Percentiles rank a stretch among this genome's conserved stretches.
Conservation (phyloP, 2,888 invertebrate species). For the Nomada flava region DNA sequence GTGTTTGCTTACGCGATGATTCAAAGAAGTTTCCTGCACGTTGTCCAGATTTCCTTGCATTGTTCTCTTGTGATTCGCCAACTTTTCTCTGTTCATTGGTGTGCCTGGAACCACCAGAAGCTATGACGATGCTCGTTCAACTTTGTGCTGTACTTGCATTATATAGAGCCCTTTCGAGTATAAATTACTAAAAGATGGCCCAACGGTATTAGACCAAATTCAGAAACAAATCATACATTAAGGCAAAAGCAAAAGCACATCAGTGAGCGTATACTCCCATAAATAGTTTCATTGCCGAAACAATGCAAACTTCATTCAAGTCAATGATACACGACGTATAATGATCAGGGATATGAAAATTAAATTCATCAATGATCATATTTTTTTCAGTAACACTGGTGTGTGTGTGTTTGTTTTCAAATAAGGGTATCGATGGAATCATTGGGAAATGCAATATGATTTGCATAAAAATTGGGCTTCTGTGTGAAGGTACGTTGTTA, state of each 20-base stretch:
- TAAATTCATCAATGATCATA: constrained; percentile 8
- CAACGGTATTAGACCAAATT: background rate
- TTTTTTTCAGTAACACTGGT: constrained; percentile 41
- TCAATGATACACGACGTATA: background rate
- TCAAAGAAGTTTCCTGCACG: constrained; percentile 92
- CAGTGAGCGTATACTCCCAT: background rate
- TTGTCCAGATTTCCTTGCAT: constrained; percentile 87
- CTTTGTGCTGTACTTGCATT: background rate
- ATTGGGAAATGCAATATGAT: constrained; percentile 5
- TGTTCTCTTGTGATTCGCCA: constrained; percentile 90
- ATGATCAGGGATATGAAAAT: constrained; percentile 64
- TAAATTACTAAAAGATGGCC: background rate
- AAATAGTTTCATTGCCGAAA: background rate
- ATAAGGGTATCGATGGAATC: constrained; percentile 14
- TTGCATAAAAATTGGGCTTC: background rate
- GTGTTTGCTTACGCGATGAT: constrained; percentile 88
- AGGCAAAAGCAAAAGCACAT: background rate
- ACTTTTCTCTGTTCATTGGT: constrained; percentile 92
- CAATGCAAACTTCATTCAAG: constrained; percentile 7
- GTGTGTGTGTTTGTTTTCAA: constrained; percentile 18
- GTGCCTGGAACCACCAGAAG: constrained; percentile 87
- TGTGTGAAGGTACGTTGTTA: background rate
- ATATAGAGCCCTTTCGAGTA: background rate
- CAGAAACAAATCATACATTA: constrained; percentile 1
- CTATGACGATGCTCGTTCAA: constrained; percentile 37